Evolutionary conservation across 1,140 invertebrate genomes (phyloP), one percentile per base, ranked within the genome.

Genomic region (Drosophila subobscura): DNA sequence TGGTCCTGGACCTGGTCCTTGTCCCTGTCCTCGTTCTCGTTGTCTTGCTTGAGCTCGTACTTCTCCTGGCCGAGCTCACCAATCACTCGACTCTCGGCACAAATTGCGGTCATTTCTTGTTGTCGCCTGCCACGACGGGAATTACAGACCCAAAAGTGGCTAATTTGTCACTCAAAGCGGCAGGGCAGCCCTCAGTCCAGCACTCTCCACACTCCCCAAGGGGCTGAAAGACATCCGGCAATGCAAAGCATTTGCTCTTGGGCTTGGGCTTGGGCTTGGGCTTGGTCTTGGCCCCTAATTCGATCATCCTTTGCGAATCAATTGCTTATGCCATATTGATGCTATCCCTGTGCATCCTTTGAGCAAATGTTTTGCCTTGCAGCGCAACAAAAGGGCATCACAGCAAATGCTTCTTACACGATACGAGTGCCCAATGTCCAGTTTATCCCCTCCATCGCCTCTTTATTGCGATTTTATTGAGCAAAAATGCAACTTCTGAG

Each of bases 31-130:
- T 60, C 14, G 59, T 56, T 51, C 55, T 51, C 37, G 7, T 29
- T 8, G 8, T 33, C 29, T 10, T 33, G 29, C 8, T 3, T 0
- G 40, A 46, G 61, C 61, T 49, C 54, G 68, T 72, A 63, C 70
- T 68, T 73, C 54, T 33, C 7, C 29, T 54, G 14, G 52, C 45
- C 46, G 57, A 40, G 68, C 50, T 58, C 75, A 83, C 78, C 83
- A 83, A 86, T 86, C 83, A 86, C 71, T 86, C 83, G 71, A 49
- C 74, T 73, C 61, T 63, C 78, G 66, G 47, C 76, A 78, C 83
- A 88, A 88, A 88, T 88, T 88, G 83, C 72, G 83, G 83, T 88
- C 85, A 88, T 88, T 88, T 88, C 84, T 89, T 88, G 83, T 88
- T 88, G 83, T 83, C 83, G 83, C 79, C 75, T 68, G 71, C 84